Evolutionary conservation across 2,797 vertebrate species (phyloP).

Genomic region (Poeciliopsis gracilis): DNA sequence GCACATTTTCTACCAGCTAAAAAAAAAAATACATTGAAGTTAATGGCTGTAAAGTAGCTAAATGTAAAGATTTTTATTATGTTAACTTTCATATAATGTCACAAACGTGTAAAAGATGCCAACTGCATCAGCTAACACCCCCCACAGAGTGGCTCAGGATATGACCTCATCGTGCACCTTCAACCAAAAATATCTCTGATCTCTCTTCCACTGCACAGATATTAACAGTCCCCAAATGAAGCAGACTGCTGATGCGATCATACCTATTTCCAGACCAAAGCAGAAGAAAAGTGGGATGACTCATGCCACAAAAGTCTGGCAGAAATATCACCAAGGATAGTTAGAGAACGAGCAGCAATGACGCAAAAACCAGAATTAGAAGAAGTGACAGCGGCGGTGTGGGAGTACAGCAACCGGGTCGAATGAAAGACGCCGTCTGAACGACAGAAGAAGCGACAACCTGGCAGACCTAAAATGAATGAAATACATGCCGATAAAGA

Average conservation of each 20-base stretch:
- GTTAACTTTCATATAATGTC: slow-evolving; percentile 11
- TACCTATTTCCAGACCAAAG: slow-evolving; percentile 58
- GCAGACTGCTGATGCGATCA: slow-evolving; percentile 44
- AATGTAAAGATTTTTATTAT: not conserved
- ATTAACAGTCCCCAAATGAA: slow-evolving; percentile 28
- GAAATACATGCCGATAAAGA: slow-evolving; percentile 8
- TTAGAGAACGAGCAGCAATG: slow-evolving; percentile 47
- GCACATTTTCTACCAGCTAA: not conserved
- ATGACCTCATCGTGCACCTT: slow-evolving; percentile 26
- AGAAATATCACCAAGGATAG: slow-evolving; percentile 54
- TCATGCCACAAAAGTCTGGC: slow-evolving; percentile 53
- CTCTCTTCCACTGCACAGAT: slow-evolving; percentile 47
- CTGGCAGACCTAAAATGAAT: slow-evolving; percentile 9
- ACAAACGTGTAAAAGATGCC: slow-evolving; percentile 22
- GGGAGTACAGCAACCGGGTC: slow-evolving; percentile 41
- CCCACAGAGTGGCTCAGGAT: slow-evolving; percentile 32
- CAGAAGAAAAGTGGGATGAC: slow-evolving; percentile 53
- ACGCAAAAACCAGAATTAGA: slow-evolving; percentile 50
- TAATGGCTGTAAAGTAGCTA: not conserved
- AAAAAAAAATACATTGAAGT: not conserved
- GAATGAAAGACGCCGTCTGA: slow-evolving; percentile 23
- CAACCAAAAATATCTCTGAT: slow-evolving; percentile 35
- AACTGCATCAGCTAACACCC: slow-evolving; percentile 25
- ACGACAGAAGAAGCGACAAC: slow-evolving; percentile 21
- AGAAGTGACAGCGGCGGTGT: slow-evolving; percentile 33